Evolutionary conservation across 2,113 vertebrate species (phyloP).

Genomic region (Hippoglossus stenolepis): DNA sequence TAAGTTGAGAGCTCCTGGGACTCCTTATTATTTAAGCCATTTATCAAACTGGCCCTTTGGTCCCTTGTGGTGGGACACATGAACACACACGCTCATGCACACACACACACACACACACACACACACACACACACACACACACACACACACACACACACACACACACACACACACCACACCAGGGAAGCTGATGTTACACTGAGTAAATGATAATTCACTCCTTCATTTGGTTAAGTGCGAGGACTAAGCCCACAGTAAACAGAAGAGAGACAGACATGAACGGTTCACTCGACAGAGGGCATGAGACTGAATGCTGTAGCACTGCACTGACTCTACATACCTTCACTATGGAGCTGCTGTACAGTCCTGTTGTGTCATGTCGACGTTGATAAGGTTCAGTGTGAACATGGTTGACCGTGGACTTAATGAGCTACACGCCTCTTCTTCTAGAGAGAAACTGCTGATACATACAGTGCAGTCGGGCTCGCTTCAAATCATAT

Average conservation of each 20-base stretch:
- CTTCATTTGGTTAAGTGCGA: slow-evolving; percentile 1
- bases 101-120: not conserved
- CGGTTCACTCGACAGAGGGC: slow-evolving; percentile 4
- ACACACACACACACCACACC: not conserved
- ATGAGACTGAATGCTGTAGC: slow-evolving; percentile 5
- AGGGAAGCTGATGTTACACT: slow-evolving; percentile 25
- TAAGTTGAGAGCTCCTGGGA: slow-evolving; percentile 74
- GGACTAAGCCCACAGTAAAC: slow-evolving; percentile 30
- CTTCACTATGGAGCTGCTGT: slow-evolving; percentile 44
- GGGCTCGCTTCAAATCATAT: slow-evolving; percentile 24
- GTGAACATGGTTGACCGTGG: slow-evolving; percentile 66
- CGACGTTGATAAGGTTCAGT: slow-evolving; percentile 66
- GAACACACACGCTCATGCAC: not conserved
- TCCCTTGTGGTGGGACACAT: slow-evolving; percentile 47
- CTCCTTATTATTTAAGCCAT: slow-evolving; percentile 79
- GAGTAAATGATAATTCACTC: slow-evolving; percentile 28
- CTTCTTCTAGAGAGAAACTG: slow-evolving; percentile 48
- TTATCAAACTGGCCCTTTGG: slow-evolving; percentile 69
- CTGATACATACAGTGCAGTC: slow-evolving; percentile 53
- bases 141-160: not conserved
- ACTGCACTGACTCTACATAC: slow-evolving; percentile 7
- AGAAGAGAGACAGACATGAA: slow-evolving; percentile 25
- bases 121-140: not conserved
- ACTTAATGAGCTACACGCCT: slow-evolving; percentile 65
- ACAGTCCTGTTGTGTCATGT: slow-evolving; percentile 65